phyloP scores from a whole-genome alignment of 2,113 vertebrate genomes.

The Ochotona princeps region DNA sequence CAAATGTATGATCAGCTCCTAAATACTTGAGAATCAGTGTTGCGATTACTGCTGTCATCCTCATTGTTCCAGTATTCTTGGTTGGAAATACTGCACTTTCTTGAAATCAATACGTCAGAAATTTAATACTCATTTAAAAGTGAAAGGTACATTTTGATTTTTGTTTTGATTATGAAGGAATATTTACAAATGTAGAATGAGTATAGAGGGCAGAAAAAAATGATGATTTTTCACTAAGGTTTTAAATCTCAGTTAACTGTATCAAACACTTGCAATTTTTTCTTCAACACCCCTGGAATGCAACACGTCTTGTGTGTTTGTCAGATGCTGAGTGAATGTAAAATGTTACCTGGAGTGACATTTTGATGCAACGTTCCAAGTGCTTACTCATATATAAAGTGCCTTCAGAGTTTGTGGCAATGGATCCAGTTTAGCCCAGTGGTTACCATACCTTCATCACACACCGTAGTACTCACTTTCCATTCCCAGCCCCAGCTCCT shows the following conservation, averaged over 20 bases:
- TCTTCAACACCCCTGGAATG: background rate
- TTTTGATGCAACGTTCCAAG: background rate
- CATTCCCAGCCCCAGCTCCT: too few relatives aligned
- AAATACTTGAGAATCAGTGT: background rate
- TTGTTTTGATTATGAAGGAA: conserved; percentile 1
- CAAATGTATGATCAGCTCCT: background rate
- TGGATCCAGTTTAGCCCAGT: too few relatives aligned
- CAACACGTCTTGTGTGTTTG: background rate
- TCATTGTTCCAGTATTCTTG: background rate
- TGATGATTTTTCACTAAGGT: background rate
- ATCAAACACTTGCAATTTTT: background rate
- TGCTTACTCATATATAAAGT: background rate
- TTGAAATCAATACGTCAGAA: background rate
- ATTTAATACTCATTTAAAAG: background rate
- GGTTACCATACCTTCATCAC: too few relatives aligned
- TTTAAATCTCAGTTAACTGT: background rate
- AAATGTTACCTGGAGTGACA: background rate
- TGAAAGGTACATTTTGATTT: background rate
- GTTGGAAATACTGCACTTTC: background rate
- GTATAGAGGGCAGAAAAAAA: background rate
- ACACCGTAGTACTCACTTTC: too few relatives aligned
- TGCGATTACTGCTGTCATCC: background rate
- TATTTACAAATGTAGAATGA: background rate
- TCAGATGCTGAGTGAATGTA: background rate
- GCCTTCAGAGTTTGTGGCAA: too few relatives aligned